Conservation (phyloP, 2,113 vertebrate genomes). For the Chloropsis hardwickii region DNA sequence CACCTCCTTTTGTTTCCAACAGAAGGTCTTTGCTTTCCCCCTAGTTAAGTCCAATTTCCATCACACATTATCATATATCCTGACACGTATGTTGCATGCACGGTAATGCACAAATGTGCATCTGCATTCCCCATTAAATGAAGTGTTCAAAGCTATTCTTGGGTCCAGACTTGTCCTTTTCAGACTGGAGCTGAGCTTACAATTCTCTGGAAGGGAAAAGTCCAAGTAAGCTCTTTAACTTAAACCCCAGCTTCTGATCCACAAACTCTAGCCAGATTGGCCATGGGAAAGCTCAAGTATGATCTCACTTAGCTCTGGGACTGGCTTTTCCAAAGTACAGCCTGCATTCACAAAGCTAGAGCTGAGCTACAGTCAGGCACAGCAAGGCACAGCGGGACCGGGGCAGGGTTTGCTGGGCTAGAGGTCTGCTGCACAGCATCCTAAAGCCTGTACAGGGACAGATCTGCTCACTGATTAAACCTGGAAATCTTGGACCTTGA, state of each 20-base stretch:
- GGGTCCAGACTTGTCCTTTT: neutral
- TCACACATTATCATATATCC: neutral
- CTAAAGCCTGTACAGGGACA: neutral
- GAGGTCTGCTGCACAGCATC: neutral
- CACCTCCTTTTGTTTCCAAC: neutral
- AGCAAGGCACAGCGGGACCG: neutral
- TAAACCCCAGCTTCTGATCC: neutral
- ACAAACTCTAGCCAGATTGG: neutral
- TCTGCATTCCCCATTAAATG: neutral
- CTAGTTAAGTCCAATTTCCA: neutral
- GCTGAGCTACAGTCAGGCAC: neutral
- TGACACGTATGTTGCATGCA: neutral
- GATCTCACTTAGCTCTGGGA: neutral
- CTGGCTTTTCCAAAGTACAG: neutral
- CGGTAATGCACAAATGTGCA: neutral
- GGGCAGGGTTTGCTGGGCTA: neutral
- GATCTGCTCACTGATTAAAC: neutral
- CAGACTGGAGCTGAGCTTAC: neutral
- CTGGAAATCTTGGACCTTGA: neutral
- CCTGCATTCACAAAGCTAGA: neutral
- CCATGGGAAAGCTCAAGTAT: neutral
- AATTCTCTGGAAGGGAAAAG: neutral
- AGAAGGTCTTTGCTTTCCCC: neutral
- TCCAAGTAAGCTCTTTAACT: conserved; percentile 15
- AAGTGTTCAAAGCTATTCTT: neutral